Evolutionary conservation across 2,888 invertebrate species (phyloP).

Genomic region (Plemyria rubiginata): DNA sequence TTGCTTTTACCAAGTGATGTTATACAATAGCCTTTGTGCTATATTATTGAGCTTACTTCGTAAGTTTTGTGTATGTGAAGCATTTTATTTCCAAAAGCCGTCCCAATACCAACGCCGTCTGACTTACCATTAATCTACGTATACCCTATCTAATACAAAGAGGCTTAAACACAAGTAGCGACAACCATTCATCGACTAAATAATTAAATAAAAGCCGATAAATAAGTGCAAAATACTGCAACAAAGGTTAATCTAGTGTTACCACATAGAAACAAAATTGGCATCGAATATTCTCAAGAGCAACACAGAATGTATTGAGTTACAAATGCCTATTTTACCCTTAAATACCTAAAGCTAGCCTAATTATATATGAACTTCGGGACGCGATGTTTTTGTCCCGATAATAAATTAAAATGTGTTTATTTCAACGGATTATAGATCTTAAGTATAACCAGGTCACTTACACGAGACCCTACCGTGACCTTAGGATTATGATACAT

Average conservation of each 20-base stretch:
- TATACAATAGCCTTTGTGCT: slow-evolving; percentile 21
- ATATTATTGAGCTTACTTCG: slow-evolving; percentile 40
- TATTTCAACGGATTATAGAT: slow-evolving; percentile 42
- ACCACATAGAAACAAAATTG: slow-evolving; percentile 55
- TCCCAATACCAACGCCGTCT: slow-evolving; percentile 58
- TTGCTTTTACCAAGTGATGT: slow-evolving; percentile 40
- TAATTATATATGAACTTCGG: slow-evolving; percentile 70
- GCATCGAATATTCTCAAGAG: slow-evolving; percentile 56
- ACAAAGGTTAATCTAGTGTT: slow-evolving; percentile 62
- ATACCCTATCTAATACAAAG: slow-evolving; percentile 79
- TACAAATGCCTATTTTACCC: slow-evolving; percentile 75
- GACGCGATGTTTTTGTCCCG: slow-evolving; percentile 38
- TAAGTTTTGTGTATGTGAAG: slow-evolving; percentile 39
- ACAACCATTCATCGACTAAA: slow-evolving; percentile 68
- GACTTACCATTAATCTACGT: slow-evolving; percentile 73
- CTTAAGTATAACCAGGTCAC: slow-evolving; percentile 38
- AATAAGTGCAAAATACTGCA: slow-evolving; percentile 71
- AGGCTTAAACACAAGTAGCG: slow-evolving; percentile 67
- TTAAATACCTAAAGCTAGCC: slow-evolving; percentile 74
- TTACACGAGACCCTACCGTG: slow-evolving; percentile 39
- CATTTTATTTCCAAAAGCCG: slow-evolving; percentile 30
- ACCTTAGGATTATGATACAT: slow-evolving; percentile 22
- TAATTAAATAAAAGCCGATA: slow-evolving; percentile 58
- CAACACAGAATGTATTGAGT: slow-evolving; percentile 68
- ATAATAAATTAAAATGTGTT: slow-evolving; percentile 44